phyloP scores from a whole-genome alignment of 2,797 vertebrate species.

The Propithecus deckenii region DNA sequence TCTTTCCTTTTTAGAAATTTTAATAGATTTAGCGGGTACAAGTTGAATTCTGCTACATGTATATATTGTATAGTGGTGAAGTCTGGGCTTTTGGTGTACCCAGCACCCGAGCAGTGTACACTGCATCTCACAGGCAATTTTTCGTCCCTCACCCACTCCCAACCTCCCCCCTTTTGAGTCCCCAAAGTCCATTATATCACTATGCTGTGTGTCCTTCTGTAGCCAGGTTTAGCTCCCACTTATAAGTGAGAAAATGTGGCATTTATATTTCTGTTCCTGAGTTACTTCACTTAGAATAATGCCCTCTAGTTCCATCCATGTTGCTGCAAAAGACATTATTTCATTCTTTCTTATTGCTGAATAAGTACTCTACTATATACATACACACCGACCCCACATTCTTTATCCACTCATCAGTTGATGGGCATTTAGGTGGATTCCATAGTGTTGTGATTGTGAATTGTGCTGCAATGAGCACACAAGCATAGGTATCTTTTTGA shows the following conservation, averaged over 20 bases:
- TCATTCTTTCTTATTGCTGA: background rate
- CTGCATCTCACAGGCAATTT: background rate
- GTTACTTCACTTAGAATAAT: background rate
- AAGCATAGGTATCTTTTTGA: too few relatives aligned
- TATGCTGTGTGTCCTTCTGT: background rate
- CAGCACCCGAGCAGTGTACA: background rate
- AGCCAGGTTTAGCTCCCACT: background rate
- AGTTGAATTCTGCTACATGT: background rate
- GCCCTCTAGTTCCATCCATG: background rate
- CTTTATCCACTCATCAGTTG: too few relatives aligned
- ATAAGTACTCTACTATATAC: background rate
- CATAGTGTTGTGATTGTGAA: too few relatives aligned
- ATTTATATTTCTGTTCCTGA: background rate
- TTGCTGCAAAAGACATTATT: background rate
- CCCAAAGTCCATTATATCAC: too few relatives aligned
- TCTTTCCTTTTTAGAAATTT: background rate
- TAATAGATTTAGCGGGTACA: background rate
- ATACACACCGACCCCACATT: too few relatives aligned
- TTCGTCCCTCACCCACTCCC: background rate
- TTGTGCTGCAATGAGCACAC: too few relatives aligned
- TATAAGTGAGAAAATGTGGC: background rate
- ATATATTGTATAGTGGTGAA: background rate
- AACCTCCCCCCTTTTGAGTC: background rate
- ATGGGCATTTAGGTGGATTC: too few relatives aligned
- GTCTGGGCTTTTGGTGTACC: background rate